Percentiles rank a stretch among this genome's conserved stretches.
These are phyloP conservation scores for Adelphocoris suturalis DNA, from an alignment of 2,888 invertebrate genomes.

Conservation along the genomic window DNA sequence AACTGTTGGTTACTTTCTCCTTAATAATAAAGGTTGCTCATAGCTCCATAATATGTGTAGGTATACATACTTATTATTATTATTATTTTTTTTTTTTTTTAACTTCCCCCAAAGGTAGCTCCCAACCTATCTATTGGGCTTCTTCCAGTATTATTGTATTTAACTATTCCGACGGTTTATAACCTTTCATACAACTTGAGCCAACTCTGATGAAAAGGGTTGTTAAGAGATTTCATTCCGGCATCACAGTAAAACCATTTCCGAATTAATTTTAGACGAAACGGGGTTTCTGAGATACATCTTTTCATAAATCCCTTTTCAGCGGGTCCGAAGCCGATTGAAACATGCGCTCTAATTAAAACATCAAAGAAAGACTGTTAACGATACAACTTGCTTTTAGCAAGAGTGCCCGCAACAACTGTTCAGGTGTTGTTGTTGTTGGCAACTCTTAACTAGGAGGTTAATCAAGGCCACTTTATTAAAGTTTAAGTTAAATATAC, in stretches of 20 bases:
- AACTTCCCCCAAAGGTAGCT: too few species aligned
- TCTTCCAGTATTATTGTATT: too few species aligned
- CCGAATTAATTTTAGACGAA: background rate
- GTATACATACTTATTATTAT: too few species aligned
- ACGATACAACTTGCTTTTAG: conserved; percentile 29
- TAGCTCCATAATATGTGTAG: too few species aligned
- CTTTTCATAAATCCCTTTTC: background rate
- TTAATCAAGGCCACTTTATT: too few species aligned
- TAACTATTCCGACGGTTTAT: too few species aligned
- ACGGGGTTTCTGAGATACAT: background rate
- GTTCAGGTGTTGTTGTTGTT: background rate
- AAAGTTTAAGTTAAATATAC: too few species aligned
- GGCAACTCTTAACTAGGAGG: too few species aligned
- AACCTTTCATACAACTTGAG: background rate
- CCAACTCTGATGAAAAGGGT: background rate
- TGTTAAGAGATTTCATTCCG: background rate
- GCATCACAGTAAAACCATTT: background rate
- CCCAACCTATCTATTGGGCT: too few species aligned
- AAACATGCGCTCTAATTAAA: conserved; percentile 24
- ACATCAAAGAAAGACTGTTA: conserved; percentile 15
- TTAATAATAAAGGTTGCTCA: too few species aligned
- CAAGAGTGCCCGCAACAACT: background rate
- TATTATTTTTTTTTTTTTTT: too few species aligned
- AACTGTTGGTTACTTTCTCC: too few species aligned
- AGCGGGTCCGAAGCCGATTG: background rate